These are phyloP conservation scores for Lordiphosa clarofinis DNA, from an alignment of 1,140 invertebrate species.

Conservation along the genomic window DNA sequence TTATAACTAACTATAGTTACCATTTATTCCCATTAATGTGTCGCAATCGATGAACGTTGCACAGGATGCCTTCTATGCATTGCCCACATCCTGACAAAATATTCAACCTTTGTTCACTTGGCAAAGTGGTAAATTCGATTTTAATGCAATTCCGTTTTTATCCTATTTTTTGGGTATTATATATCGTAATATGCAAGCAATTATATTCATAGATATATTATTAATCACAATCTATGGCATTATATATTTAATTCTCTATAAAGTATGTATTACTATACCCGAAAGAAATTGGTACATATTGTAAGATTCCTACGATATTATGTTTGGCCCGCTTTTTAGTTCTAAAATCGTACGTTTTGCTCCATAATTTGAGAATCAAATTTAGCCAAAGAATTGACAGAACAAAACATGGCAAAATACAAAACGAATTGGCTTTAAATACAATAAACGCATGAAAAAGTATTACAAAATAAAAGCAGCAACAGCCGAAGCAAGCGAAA, in stretches of 20 bases:
- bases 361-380: constrained; percentile 56
- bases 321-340: constrained; percentile 22
- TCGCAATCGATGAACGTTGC: not conserved
- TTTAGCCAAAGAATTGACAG: constrained; percentile 69
- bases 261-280: constrained; percentile 36
- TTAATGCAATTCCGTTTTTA: constrained; percentile 43
- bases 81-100: constrained; percentile 16
- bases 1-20: constrained; percentile 43
- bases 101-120: constrained; percentile 30
- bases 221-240: constrained; percentile 36
- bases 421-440: constrained; percentile 67
- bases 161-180: constrained; percentile 39
- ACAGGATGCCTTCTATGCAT: not conserved
- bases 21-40: constrained; percentile 21
- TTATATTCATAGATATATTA: constrained; percentile 52
- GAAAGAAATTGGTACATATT: constrained; percentile 1
- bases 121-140: constrained; percentile 53
- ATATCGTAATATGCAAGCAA: constrained; percentile 53
- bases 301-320: constrained; percentile 36
- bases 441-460: constrained; percentile 26
- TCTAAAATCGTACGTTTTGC: constrained; percentile 28
- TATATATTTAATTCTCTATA: constrained; percentile 13
- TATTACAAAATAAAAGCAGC: constrained; percentile 38
- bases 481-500: constrained; percentile 5
- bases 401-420: constrained; percentile 28